Evolutionary conservation across 2,888 invertebrate genomes (phyloP).

Genomic region (Pheosia tremula): DNA sequence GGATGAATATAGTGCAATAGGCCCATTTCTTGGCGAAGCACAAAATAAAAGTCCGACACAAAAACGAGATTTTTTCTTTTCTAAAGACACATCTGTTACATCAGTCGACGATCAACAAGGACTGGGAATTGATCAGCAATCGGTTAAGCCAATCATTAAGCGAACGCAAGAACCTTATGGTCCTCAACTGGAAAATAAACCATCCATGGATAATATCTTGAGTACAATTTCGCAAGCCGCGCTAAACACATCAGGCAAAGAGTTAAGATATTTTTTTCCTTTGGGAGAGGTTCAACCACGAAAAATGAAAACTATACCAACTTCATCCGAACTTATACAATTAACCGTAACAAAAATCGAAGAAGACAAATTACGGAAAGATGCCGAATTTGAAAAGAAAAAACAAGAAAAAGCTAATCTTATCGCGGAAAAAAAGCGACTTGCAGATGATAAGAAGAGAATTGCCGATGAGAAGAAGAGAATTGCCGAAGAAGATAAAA

Average conservation of each 20-base stretch:
- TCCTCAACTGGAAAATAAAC: neutral
- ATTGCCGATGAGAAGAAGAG: neutral
- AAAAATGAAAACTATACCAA: slow-evolving; percentile 25
- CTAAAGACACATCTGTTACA: neutral
- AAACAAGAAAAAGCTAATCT: neutral
- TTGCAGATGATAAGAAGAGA: neutral
- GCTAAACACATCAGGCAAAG: neutral
- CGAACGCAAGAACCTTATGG: neutral
- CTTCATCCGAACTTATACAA: slow-evolving; percentile 61
- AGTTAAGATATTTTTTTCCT: slow-evolving; percentile 54
- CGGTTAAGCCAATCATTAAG: neutral
- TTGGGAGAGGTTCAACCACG: slow-evolving; percentile 20
- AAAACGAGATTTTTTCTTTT: neutral
- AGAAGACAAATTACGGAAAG: slow-evolving; percentile 31
- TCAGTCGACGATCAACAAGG: neutral
- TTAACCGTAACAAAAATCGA: slow-evolving; percentile 34
- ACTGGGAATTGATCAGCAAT: neutral
- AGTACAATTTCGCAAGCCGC: neutral
- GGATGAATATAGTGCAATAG: neutral
- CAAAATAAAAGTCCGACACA: neutral
- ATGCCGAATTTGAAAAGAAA: neutral
- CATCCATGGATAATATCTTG: neutral
- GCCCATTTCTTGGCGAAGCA: neutral
- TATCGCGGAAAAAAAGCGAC: neutral
- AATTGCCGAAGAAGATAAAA: neutral